phyloP scores from a whole-genome alignment of 2,888 invertebrate species.

The Stenchaetothrips biformis region DNA sequence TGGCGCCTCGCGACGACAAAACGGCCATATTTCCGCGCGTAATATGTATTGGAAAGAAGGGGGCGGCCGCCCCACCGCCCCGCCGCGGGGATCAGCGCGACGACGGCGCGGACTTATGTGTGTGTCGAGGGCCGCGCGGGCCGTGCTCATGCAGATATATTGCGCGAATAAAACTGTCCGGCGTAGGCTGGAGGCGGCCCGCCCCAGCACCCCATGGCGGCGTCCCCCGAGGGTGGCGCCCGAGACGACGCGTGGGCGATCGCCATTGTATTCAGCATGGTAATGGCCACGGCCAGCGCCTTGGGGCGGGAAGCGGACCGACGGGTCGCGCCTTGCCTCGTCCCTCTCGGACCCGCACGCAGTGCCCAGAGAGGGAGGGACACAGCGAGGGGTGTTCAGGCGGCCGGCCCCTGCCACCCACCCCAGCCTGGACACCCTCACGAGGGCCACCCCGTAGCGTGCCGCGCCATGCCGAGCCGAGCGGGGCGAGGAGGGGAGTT shows the following conservation, averaged over 20 bases:
- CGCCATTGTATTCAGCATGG: no score
- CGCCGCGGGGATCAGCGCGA: not conserved
- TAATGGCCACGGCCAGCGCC: no score
- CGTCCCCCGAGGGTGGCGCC: no score
- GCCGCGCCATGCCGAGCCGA: not conserved
- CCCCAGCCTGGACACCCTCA: not conserved
- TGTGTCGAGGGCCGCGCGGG: not conserved
- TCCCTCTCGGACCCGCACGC: no score
- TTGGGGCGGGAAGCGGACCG: no score
- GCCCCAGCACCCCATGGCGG: no score
- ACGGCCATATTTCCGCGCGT: no score
- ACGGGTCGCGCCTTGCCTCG: no score
- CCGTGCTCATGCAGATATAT: not conserved
- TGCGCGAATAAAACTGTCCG: slow-evolving; percentile 3
- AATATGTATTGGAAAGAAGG: not conserved
- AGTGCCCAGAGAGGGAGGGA: not conserved
- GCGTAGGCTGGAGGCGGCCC: not conserved
- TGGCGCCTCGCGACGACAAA: no score
- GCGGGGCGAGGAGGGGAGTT: not conserved
- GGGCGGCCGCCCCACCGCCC: not conserved
- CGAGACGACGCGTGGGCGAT: no score
- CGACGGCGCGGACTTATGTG: not conserved
- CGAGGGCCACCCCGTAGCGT: not conserved
- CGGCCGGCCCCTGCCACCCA: not conserved
- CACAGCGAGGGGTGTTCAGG: not conserved